These are phyloP conservation scores for Octomys mimax DNA, from an alignment of 2,797 vertebrate species.

Conservation along the genomic window DNA sequence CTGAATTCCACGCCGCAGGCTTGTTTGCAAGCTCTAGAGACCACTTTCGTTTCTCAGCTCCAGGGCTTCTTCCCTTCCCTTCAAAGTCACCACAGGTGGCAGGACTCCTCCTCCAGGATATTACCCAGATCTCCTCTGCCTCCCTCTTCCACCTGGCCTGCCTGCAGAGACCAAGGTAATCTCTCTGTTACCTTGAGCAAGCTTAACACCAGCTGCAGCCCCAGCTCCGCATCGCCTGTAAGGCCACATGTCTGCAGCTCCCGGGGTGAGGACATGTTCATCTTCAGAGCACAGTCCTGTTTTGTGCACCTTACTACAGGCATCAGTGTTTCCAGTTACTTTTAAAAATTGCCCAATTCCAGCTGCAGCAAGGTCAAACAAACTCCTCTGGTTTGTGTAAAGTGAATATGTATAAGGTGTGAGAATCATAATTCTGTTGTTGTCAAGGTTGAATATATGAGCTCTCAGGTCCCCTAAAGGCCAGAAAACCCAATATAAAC, in stretches of 20 bases:
- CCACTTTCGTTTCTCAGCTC: neutral
- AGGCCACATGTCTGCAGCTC: neutral
- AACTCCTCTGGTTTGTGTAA: neutral
- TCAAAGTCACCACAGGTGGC: neutral
- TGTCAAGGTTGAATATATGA: neutral
- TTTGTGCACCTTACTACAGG: neutral
- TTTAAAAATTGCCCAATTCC: neutral
- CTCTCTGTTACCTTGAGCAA: neutral
- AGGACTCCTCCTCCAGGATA: neutral
- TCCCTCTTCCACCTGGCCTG: neutral
- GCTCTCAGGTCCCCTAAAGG: neutral
- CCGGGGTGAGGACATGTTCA: neutral
- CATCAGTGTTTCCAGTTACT: neutral
- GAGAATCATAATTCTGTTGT: neutral
- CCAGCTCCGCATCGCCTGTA: neutral
- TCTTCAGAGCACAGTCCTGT: rapidly evolving
- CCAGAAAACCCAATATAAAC: neutral
- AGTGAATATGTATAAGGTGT: neutral
- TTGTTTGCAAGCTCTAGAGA: neutral
- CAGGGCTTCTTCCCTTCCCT: neutral
- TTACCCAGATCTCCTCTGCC: neutral
- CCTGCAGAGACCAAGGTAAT: neutral
- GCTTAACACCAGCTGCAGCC: neutral
- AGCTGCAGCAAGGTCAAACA: neutral
- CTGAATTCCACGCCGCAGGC: neutral